These are phyloP conservation scores for Rhinolophus sinicus DNA, from an alignment of 2,113 vertebrate species.

Conservation along the genomic window DNA sequence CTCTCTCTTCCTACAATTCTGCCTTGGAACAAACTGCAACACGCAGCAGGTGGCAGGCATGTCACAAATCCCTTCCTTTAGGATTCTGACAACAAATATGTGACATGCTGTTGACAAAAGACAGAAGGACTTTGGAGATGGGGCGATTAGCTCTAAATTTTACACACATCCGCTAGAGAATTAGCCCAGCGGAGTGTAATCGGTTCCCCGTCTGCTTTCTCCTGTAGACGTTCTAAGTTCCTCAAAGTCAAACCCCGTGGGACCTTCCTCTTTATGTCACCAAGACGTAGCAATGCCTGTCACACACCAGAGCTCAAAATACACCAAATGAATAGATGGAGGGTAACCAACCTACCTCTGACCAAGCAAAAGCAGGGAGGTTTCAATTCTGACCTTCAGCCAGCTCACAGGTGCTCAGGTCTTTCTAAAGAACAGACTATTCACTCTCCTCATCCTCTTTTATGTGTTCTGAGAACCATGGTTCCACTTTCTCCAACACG, in stretches of 20 bases:
- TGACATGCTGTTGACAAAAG: not conserved
- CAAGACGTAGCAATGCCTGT: not conserved
- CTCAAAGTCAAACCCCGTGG: constrained; percentile 34
- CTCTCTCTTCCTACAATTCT: not conserved
- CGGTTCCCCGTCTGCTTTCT: not conserved
- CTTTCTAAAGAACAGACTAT: not conserved
- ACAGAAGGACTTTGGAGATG: not conserved
- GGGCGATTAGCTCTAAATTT: not conserved
- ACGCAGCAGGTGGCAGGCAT: not conserved
- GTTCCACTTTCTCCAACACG: not conserved
- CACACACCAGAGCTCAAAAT: not conserved
- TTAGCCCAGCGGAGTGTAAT: not conserved
- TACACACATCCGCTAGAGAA: not conserved
- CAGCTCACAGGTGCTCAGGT: not conserved
- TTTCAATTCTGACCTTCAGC: not conserved
- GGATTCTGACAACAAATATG: not conserved
- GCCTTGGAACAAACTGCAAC: not conserved
- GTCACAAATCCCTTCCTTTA: constrained; percentile 12
- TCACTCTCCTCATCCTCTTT: not conserved
- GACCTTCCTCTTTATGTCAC: not conserved
- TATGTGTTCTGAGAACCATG: not conserved
- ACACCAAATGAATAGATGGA: not conserved
- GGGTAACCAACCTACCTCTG: not conserved
- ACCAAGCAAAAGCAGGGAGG: not conserved
- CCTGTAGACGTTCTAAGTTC: not conserved